Conservation (phyloP, 2,113 vertebrate species). For the Laticauda laticaudata region DNA sequence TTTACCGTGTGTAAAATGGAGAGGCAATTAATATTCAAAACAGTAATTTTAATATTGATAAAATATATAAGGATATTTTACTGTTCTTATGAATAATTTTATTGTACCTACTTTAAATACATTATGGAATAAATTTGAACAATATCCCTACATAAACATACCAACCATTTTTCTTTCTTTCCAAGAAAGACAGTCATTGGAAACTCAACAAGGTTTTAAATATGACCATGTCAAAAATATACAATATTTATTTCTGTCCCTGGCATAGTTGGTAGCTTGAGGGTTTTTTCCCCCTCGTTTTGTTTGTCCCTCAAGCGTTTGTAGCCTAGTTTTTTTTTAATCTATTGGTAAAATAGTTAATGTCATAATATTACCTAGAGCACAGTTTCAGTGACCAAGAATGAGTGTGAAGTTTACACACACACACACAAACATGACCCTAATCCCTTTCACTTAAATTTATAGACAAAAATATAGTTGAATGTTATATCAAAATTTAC, state of each 20-base stretch:
- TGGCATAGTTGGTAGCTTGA: not conserved
- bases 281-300: not conserved
- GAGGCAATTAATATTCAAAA: not conserved
- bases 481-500: not conserved
- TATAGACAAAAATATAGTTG: not conserved
- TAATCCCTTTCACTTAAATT: not conserved
- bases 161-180: not conserved
- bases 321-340: not conserved
- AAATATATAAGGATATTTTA: not conserved
- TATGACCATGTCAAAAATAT: not conserved
- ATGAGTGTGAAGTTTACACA: not conserved
- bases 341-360: not conserved
- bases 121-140: not conserved
- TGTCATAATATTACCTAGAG: not conserved
- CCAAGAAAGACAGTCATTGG: not conserved
- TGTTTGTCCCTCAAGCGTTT: not conserved
- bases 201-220: not conserved
- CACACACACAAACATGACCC: not conserved
- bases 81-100: not conserved
- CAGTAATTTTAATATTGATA: not conserved
- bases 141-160: not conserved
- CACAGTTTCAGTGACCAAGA: not conserved
- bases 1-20: conserved; percentile 2
- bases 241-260: not conserved
- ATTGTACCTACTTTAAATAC: not conserved